These are phyloP conservation scores for Catocala nupta DNA, from an alignment of 2,888 invertebrate species.

Conservation along the genomic window DNA sequence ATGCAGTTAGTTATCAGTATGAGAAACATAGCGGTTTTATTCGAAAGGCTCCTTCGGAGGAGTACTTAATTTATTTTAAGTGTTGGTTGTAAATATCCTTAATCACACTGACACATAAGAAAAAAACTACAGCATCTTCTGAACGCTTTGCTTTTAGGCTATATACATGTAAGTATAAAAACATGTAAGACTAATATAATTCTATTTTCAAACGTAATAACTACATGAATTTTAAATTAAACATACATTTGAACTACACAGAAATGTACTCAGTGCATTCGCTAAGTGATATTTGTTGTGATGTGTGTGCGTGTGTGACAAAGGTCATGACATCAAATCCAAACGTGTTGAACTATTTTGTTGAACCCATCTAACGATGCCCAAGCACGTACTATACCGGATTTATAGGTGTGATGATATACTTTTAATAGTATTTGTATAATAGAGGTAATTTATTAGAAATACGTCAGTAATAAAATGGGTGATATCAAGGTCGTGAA, in stretches of 20 bases:
- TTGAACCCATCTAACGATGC: conserved; percentile 19
- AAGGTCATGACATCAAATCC: conserved; percentile 21
- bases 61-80: no score
- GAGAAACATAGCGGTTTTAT: no score
- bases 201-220: conserved; percentile 1
- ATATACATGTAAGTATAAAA: background rate
- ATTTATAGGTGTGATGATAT: background rate
- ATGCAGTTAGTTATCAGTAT: no score
- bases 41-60: no score
- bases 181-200: background rate
- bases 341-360: conserved; percentile 15
- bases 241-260: conserved; percentile 28
- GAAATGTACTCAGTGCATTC: conserved; percentile 32
- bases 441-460: no score
- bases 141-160: background rate
- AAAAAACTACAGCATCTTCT: conserved; percentile 1
- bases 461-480: no score
- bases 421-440: background rate
- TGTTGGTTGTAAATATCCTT: no score
- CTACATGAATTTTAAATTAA: conserved; percentile 44
- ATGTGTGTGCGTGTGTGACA: conserved; percentile 19
- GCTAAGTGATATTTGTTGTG: conserved; percentile 22
- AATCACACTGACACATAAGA: no score
- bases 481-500: no score
- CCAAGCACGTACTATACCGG: conserved; percentile 3